phyloP scores from a whole-genome alignment of 64 coral and sea anemone species.

The Montipora cactus region DNA sequence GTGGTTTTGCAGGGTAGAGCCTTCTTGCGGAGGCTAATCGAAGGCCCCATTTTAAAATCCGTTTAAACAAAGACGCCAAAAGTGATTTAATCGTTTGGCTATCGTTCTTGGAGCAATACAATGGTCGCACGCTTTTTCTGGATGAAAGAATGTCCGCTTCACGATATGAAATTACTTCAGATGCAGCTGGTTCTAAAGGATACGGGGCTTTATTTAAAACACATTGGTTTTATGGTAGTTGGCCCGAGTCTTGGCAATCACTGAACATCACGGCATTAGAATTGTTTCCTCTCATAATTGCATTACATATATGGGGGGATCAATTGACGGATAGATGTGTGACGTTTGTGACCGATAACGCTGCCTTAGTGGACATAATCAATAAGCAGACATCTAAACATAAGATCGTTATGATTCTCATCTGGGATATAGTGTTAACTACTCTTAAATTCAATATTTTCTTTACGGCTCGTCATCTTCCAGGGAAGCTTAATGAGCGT shows the following conservation, averaged over 20 bases:
- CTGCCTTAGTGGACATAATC: conserved; percentile 17
- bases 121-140: conserved; percentile 29
- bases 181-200: conserved; percentile 41
- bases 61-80: neutral
- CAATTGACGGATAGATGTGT: conserved; percentile 19
- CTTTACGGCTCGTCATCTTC: conserved; percentile 36
- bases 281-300: conserved; percentile 51
- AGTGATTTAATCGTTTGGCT: conserved; percentile 18
- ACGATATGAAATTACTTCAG: conserved; percentile 15
- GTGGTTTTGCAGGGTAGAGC: conserved; percentile 31
- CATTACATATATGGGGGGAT: conserved; percentile 24
- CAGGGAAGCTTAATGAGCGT: conserved; percentile 30
- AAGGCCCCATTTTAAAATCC: neutral
- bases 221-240: conserved; percentile 45
- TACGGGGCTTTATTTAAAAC: conserved; percentile 24
- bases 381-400: conserved; percentile 17
- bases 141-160: neutral
- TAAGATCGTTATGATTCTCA: conserved; percentile 27
- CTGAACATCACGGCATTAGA: conserved; percentile 53
- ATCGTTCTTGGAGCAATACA: neutral
- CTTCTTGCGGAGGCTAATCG: conserved; percentile 41
- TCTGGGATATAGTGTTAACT: conserved; percentile 10
- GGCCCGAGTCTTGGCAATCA: conserved; percentile 11
- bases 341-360: conserved; percentile 11
- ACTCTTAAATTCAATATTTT: conserved; percentile 42